Base-by-base conservation (phyloP, 2,888 invertebrate species). In the Apodemia duryi region DNA sequence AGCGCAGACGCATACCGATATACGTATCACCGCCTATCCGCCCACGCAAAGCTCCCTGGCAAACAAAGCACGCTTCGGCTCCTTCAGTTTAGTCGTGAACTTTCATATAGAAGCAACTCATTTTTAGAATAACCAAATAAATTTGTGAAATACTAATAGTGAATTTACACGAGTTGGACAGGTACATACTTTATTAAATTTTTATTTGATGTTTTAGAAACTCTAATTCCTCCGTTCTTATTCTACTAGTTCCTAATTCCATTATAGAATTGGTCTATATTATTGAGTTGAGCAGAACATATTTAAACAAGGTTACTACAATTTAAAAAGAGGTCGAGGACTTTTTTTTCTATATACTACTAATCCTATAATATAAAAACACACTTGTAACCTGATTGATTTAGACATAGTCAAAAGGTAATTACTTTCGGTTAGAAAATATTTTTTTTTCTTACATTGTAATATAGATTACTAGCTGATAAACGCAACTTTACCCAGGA, bases 81-180 rank as follows among this genome's bases (percentile, higher is more conserved):
- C 71, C 69, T 69, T 85, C 90, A 91, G 91, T 91, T 75, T 79
- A 81, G 78, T 77, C 80, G 83, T 78, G 82, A 87, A 80, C 88
- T 85, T 67, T 83, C 77, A 76, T 69, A 74, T 76, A 80, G 76
- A 80, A 83, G 83, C 88, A 84, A 70, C 83, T 85, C 79, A 71
- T 29, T 61, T 51, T 57, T 13, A 65, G 10, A 63, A 13, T 57
- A 51, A 63, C 4, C 1, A 13, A 43, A 43, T 29, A 64, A 41
- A 35, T n/a, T 32, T 29, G 54, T 62, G 65, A 35, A 54, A 57
- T 54, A 49, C 21, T 29, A n/a, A 38, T 21, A 9, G 64, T 64
- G 64, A 49, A 49, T 46, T 46, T 32, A 21, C 35, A 60, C 46
- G 57, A 21, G 0, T n/a, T 35, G 35, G 5, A 28, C 64, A 61